Evolutionary conservation across 2,113 vertebrate species (phyloP).

Genomic region (Heterochromis multidens): DNA sequence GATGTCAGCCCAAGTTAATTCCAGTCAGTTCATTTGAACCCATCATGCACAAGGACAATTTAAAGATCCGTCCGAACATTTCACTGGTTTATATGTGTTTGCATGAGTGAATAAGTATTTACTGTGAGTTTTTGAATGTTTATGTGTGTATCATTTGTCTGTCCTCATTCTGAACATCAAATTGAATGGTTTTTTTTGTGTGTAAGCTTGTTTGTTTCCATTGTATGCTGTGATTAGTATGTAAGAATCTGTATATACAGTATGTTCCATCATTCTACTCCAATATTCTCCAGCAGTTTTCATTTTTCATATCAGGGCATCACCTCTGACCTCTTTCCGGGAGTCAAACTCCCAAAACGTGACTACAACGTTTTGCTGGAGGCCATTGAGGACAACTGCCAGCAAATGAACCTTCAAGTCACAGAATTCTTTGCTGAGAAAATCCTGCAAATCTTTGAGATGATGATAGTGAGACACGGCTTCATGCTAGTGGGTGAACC

Average conservation of each 20-base stretch:
- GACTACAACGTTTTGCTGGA: conserved; percentile 82
- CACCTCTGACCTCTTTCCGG: conserved; percentile 91
- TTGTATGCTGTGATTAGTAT: background rate
- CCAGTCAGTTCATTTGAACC: conserved; percentile 11
- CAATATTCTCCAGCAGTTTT: too few species aligned
- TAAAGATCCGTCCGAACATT: conserved; percentile 3
- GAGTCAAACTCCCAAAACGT: conserved; percentile 84
- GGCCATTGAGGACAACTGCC: conserved; percentile 82
- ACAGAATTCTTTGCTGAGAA: conserved; percentile 84
- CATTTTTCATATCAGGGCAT: conserved; percentile 78
- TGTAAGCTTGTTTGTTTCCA: background rate
- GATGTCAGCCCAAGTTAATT: conserved; percentile 28
- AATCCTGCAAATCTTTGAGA: conserved; percentile 90
- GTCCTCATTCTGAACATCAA: background rate
- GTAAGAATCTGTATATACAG: background rate
- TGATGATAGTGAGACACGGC: conserved; percentile 92
- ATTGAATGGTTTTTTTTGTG: background rate
- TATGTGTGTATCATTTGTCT: background rate
- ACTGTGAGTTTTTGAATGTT: background rate
- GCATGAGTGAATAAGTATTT: background rate
- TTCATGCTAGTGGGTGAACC: conserved; percentile 94
- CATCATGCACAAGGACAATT: background rate
- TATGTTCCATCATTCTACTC: background rate
- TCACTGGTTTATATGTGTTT: background rate
- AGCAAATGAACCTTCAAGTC: conserved; percentile 86